Evolutionary conservation across 2,113 vertebrate species (phyloP).

Genomic region (Pampusana beccarii): DNA sequence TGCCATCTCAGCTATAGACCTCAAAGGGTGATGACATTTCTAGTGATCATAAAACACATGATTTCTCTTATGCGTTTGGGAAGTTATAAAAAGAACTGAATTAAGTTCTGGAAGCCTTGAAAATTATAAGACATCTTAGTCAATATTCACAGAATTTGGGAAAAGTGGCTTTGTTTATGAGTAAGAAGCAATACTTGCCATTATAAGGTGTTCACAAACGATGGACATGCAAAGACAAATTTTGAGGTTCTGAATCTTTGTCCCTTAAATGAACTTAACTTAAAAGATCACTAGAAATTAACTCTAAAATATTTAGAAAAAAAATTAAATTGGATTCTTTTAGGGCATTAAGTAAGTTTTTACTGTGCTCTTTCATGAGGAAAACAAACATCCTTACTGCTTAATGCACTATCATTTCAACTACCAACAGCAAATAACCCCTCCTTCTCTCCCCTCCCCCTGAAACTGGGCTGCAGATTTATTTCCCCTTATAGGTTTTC

Average conservation of each 20-base stretch:
- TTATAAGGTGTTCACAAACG: not conserved
- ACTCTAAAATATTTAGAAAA: not conserved
- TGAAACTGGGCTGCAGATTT: not conserved
- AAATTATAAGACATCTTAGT: not conserved
- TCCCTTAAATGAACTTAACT: not conserved
- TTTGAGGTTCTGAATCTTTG: not conserved
- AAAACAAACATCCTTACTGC: not conserved
- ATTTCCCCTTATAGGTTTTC: not conserved
- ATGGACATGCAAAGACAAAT: not conserved
- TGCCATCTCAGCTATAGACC: not conserved
- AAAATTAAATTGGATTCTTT: not conserved
- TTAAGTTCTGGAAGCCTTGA: not conserved
- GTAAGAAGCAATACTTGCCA: not conserved
- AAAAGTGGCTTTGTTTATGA: not conserved
- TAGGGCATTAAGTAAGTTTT: not conserved
- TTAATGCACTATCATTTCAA: not conserved
- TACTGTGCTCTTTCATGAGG: not conserved
- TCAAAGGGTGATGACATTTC: not conserved
- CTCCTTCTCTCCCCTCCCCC: fast-evolving
- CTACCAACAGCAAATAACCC: not conserved
- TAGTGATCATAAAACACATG: not conserved
- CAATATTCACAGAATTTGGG: not conserved
- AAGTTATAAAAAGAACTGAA: not conserved
- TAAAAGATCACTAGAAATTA: not conserved
- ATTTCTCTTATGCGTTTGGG: not conserved